Evolutionary conservation across 2,888 invertebrate genomes (phyloP).

Genomic region (Apamea sordens): DNA sequence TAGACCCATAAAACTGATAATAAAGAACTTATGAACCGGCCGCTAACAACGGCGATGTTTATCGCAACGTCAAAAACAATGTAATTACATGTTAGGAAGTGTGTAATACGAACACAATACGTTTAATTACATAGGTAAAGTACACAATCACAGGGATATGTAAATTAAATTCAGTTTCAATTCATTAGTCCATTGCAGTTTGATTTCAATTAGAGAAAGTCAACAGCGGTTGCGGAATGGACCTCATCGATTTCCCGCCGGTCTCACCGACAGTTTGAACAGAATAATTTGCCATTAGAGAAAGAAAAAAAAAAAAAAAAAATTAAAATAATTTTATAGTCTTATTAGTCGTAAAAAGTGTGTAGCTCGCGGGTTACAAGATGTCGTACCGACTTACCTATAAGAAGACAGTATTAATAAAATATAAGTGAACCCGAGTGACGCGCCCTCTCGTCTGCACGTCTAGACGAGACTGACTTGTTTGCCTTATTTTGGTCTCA

Average conservation of each 20-base stretch:
- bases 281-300: constrained; percentile 53
- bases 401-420: constrained; percentile 37
- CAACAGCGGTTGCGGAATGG: constrained; percentile 77
- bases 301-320: constrained; percentile 24
- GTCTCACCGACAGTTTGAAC: constrained; percentile 67
- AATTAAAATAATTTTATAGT: no score
- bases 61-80: constrained; percentile 72
- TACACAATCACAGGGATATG: constrained; percentile 47
- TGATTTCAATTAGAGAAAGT: constrained; percentile 86
- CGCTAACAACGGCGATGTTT: constrained; percentile 65
- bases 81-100: constrained; percentile 58
- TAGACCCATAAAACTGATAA: constrained; percentile 73
- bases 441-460: constrained; percentile 38
- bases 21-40: constrained; percentile 67
- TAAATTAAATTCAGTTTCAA: constrained; percentile 71
- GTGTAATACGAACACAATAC: constrained; percentile 18
- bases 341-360: neutral
- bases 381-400: constrained; percentile 4
- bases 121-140: constrained; percentile 41
- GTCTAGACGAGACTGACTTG: constrained; percentile 54
- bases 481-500: constrained; percentile 57
- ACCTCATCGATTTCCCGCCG: constrained; percentile 77
- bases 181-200: constrained; percentile 81
- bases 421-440: constrained; percentile 43
- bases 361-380: neutral